Evolutionary conservation across 2,888 invertebrate species (phyloP).

Genomic region (Rhamnusium bicolor): DNA sequence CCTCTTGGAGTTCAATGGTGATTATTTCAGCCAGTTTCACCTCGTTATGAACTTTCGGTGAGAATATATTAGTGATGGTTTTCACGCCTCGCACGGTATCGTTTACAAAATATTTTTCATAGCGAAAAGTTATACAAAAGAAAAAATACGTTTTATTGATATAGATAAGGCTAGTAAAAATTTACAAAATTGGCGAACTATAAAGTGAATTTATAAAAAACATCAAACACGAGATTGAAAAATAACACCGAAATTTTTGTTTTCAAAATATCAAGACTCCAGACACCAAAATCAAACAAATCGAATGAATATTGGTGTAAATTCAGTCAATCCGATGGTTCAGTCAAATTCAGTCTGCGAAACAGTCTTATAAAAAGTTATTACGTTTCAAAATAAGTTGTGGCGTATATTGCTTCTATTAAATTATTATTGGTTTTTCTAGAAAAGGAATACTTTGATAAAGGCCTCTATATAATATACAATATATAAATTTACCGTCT

Average conservation of each 20-base stretch:
- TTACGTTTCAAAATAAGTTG: conserved; percentile 56
- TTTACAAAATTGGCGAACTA: conserved; percentile 59
- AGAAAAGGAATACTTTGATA: conserved; percentile 31
- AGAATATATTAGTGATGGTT: neutral
- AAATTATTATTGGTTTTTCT: conserved; percentile 39
- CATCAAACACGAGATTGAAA: conserved; percentile 57
- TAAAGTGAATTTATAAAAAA: conserved; percentile 54
- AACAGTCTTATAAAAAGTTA: conserved; percentile 67
- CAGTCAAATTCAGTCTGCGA: conserved; percentile 68
- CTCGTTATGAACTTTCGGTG: conserved; percentile 45
- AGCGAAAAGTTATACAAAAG: conserved; percentile 29
- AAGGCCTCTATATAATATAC: conserved; percentile 52
- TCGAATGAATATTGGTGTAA: conserved; percentile 60
- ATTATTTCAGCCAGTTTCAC: conserved; percentile 69
- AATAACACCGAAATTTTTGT: conserved; percentile 48
- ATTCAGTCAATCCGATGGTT: conserved; percentile 64
- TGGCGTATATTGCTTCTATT: conserved; percentile 61
- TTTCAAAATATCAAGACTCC: conserved; percentile 41
- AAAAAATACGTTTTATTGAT: conserved; percentile 33
- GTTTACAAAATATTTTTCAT: conserved; percentile 10
- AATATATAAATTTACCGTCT: neutral
- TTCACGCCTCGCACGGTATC: conserved; percentile 3
- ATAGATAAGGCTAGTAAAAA: conserved; percentile 56
- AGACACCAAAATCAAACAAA: conserved; percentile 53
- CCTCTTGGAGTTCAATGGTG: conserved; percentile 69